Percentiles rank a stretch among this genome's conserved stretches.
Conservation (phyloP, 1,140 invertebrate species). For the Phortica variegata region DNA sequence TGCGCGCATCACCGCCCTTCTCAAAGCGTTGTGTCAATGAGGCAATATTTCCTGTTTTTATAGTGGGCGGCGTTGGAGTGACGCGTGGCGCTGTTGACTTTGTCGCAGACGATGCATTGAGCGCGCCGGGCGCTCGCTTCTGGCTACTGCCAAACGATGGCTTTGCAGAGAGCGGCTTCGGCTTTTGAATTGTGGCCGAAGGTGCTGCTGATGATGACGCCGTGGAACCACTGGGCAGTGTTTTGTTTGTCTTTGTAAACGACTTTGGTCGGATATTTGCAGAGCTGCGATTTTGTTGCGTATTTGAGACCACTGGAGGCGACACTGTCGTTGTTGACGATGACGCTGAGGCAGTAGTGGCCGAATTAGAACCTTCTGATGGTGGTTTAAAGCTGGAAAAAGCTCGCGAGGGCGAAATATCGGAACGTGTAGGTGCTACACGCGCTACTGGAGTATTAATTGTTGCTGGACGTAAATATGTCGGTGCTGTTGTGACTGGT, state of each 20-base stretch:
- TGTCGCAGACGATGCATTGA: slow-evolving; percentile 1
- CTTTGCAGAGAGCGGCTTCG: slow-evolving; percentile 49
- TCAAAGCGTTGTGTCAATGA: slow-evolving; percentile 48
- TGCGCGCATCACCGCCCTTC: slow-evolving; percentile 26
- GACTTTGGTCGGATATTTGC: slow-evolving; percentile 30
- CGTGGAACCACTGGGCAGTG: slow-evolving; percentile 39
- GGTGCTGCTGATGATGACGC: slow-evolving; percentile 18
- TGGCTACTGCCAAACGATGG: slow-evolving; percentile 35
- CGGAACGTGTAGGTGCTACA: slow-evolving; percentile 66
- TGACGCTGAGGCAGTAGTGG: slow-evolving; percentile 1
- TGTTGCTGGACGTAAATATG: slow-evolving; percentile 71
- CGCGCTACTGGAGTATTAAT: slow-evolving; percentile 67
- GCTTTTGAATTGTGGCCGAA: slow-evolving; percentile 50
- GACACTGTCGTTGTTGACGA: slow-evolving; percentile 2
- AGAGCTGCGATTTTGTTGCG: neutral
- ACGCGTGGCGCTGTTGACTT: slow-evolving; percentile 16
- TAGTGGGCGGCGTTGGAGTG: slow-evolving; percentile 34
- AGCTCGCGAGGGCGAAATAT: slow-evolving; percentile 40
- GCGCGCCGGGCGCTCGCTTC: slow-evolving; percentile 24
- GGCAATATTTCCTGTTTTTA: slow-evolving; percentile 40
- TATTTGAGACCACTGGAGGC: slow-evolving; percentile 2
- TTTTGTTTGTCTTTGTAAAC: slow-evolving; percentile 34
- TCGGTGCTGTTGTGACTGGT: slow-evolving; percentile 58
- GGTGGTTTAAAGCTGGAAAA: slow-evolving; percentile 53
- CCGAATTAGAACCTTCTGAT: slow-evolving; percentile 10